A percentile compares a stretch with the other conserved stretches of the same genome.
phyloP scores from a whole-genome alignment of 2,113 vertebrate species.

The Onychostoma macrolepis region DNA sequence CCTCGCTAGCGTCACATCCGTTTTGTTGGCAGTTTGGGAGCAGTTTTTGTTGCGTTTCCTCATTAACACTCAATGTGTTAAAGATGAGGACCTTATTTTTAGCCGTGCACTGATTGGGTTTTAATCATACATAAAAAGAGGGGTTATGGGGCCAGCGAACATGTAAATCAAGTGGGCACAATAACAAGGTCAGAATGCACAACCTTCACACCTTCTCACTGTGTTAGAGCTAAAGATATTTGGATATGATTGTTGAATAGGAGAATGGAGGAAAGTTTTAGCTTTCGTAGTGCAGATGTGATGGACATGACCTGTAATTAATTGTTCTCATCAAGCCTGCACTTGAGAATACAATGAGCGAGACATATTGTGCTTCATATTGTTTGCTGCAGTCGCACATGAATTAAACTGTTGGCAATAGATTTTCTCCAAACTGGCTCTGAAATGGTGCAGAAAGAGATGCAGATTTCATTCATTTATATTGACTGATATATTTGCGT shows the following conservation, averaged over 20 bases:
- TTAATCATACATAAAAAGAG: constrained; percentile 68
- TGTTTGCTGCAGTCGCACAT: neutral
- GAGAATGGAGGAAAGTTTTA: neutral
- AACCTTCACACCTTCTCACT: constrained; percentile 41
- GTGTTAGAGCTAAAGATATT: neutral
- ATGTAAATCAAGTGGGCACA: constrained; percentile 42
- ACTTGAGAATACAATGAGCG: constrained; percentile 7
- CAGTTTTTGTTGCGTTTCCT: constrained; percentile 64
- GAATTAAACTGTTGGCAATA: neutral
- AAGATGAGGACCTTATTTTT: constrained; percentile 77
- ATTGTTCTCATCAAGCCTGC: neutral
- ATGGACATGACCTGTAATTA: neutral
- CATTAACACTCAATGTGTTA: constrained; percentile 73
- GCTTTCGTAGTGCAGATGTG: neutral
- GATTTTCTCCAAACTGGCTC: neutral
- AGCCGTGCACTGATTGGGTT: constrained; percentile 66
- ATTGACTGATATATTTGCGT: neutral
- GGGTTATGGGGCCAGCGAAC: constrained; percentile 37
- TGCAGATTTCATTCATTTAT: neutral
- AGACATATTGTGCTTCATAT: constrained; percentile 2
- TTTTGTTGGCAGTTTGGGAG: constrained; percentile 79
- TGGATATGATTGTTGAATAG: neutral
- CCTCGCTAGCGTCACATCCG: constrained; percentile 60
- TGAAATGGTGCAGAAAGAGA: neutral
- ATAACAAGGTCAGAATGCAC: constrained; percentile 47